phyloP scores from a whole-genome alignment of 1,140 invertebrate species.

The Dryas iulia region DNA sequence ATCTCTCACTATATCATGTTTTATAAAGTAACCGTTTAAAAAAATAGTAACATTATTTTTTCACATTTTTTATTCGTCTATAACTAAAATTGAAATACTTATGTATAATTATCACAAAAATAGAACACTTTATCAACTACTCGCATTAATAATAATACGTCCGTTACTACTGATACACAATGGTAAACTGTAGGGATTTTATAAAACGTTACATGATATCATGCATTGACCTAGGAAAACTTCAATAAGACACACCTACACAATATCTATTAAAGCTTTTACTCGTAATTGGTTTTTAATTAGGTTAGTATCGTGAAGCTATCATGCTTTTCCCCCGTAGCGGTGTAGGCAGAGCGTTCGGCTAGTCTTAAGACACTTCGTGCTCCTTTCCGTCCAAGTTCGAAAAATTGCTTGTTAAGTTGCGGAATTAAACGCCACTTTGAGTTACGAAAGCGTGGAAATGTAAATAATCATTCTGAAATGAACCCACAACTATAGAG shows the following conservation, averaged over 20 bases:
- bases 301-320: not conserved
- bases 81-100: not conserved
- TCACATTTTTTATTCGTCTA: not conserved
- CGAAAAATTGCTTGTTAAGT: too few species aligned
- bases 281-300: not conserved
- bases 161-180: constrained; percentile 6
- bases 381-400: too few species aligned
- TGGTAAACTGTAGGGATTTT: constrained; percentile 3
- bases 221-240: not conserved
- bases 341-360: too few species aligned
- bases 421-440: too few species aligned
- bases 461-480: too few species aligned
- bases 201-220: not conserved
- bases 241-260: not conserved
- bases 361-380: too few species aligned
- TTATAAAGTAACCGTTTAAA: not conserved
- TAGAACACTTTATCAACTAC: not conserved
- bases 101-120: not conserved
- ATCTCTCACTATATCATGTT: too few species aligned
- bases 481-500: too few species aligned
- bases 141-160: constrained; percentile 11
- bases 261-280: not conserved
- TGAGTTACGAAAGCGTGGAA: too few species aligned
- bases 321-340: too few species aligned
- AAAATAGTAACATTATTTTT: too few species aligned